Evolutionary conservation across 2,797 vertebrate genomes (phyloP), one percentile per base, ranked within the genome.

Genomic region (Botia kubotai): DNA sequence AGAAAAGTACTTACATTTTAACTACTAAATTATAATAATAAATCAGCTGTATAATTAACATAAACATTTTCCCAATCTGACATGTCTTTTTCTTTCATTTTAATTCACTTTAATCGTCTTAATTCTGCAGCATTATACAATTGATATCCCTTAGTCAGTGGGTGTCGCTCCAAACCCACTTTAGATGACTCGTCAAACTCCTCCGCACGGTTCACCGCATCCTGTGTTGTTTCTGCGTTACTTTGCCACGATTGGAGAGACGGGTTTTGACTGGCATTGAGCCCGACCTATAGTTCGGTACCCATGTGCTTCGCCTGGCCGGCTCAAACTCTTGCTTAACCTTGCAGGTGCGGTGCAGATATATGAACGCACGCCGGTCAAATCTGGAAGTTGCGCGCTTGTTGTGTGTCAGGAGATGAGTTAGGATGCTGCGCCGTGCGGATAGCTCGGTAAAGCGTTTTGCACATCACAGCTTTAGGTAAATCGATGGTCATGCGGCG

Each of bases 121-220:
- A 60, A 43, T 23, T 55, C 17, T 7, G 19, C 75, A 17, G 62
- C 16, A 13, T 74, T 75, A 12, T 17, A 2, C 12, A 1, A 10
- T 46, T 11, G 10, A 46, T 46, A 46, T 46, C 8, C 26, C 7
- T 16, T 23, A 4, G 2, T 1, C 79, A 13, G 55, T 43, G 60
- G 83, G 29, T 75, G 80, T 72, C 83, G 77, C 77, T 66, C 26
- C 50, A 69, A 19, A 6, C 55, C 21, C n/a, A 6, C 57, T 19
- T 26, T 80, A 5, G 12, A 50, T 57, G 50, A 50, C 50, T 73
- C 52, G 43, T 58, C 62, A 68, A 67, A 63, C 58, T 0, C 75
- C 19, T 26, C 23, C 23, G 66, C 69, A 66, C 33, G 33, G 33
- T 6, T 6, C 39, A 8, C 39, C 39, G 39, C 39, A 43, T 43